Conservation (phyloP, 2,888 invertebrate genomes). For the Drosophila gaucha region DNA sequence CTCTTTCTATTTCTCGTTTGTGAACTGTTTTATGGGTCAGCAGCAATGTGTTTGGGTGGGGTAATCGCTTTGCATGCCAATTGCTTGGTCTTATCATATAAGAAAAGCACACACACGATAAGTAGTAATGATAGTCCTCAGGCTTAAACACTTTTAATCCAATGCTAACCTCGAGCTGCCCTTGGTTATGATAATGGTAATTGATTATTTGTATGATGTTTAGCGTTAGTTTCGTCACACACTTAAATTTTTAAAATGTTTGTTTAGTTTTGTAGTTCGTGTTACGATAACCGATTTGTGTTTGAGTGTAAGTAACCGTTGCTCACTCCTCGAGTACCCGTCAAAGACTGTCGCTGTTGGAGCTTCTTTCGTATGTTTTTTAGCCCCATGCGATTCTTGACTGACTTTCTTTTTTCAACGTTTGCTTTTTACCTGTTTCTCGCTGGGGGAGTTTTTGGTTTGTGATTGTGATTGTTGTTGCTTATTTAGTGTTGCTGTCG, state of each 20-base stretch:
- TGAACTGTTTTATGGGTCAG: constrained; percentile 36
- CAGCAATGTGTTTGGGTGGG: neutral
- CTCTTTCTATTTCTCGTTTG: constrained; percentile 26
- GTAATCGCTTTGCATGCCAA: constrained; percentile 58
- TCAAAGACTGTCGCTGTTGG: constrained; percentile 78
- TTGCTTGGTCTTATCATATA: constrained; percentile 42
- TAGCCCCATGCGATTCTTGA: constrained; percentile 66
- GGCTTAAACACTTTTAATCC: constrained; percentile 57
- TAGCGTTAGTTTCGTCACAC: constrained; percentile 44
- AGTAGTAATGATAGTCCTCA: constrained; percentile 44
- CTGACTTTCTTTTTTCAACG: constrained; percentile 67
- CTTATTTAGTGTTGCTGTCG: constrained; percentile 52
- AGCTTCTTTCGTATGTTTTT: constrained; percentile 82
- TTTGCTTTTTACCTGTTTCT: constrained; percentile 67
- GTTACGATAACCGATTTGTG: constrained; percentile 46
- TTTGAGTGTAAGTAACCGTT: constrained; percentile 49
- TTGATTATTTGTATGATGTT: constrained; percentile 32
- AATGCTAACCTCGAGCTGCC: constrained; percentile 52
- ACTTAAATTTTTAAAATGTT: constrained; percentile 28
- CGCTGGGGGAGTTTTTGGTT: constrained; percentile 64
- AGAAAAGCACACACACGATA: constrained; percentile 43
- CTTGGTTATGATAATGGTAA: constrained; percentile 35
- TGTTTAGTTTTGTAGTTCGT: constrained; percentile 22
- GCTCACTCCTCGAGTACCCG: constrained; percentile 72
- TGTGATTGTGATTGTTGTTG: constrained; percentile 52